Base-by-base conservation (phyloP, 2,888 invertebrate genomes). In the Ennomos fuscantarius region DNA sequence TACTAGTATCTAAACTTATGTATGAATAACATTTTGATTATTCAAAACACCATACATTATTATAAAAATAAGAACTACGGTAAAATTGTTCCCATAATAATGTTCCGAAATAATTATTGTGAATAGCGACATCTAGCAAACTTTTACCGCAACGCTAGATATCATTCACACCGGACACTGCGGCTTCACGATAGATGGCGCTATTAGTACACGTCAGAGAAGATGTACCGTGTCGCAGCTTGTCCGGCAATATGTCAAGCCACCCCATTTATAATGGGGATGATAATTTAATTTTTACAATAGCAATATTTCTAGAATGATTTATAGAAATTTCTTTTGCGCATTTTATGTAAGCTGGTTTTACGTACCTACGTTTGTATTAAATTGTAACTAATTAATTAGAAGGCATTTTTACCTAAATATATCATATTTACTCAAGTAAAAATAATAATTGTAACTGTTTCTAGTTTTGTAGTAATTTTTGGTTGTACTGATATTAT, bases 121-220 rank as follows among this genome's bases (percentile, higher is more conserved):
- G 9, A 42, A 32, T n/a, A 48, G 68, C 68, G 84, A 69, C 82
- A 80, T 73, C 84, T 83, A 69, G 64, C 72, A 72, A 62, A 65
- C 62, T 44, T 63, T 66, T 68, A 61, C 54, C 66, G 59, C 67
- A 79, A 68, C 74, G 78, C 68, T 72, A 68, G 78, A 78, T 76
- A 81, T 69, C 73, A 68, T 10, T 36, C 55, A 9, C 60, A 66
- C 58, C 68, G 82, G 82, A 84, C 82, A 81, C 66, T 79, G 81
- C 63, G 75, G 75, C 70, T 78, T 78, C 74, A 70, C 79, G 78
- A 91, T 84, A 91, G 91, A 89, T 91, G 91, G 84, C 90, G 85
- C 78, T 70, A 88, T 89, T 89, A 88, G 86, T 90, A 70, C 60
- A 13, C 69, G 88, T 87, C 88, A 13, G 39, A 73, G 50, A 51